Percentiles rank a stretch among this genome's conserved stretches.
Conservation (phyloP, 2,888 invertebrate species). For the Ephialtes manifestator region DNA sequence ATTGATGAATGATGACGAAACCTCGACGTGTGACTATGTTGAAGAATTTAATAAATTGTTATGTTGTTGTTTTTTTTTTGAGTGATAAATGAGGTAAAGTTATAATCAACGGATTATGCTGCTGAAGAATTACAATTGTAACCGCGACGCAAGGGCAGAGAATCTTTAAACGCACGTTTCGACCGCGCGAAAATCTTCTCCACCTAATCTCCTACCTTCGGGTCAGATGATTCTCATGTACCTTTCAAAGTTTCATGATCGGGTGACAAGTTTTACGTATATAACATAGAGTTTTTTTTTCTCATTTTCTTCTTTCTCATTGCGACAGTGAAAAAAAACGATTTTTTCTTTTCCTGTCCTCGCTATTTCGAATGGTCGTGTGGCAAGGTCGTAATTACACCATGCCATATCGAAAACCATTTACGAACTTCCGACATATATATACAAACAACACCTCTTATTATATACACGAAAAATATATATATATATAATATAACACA, state of each 20-base stretch:
- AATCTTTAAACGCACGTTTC: slow-evolving; percentile 3
- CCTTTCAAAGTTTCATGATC: slow-evolving; percentile 51
- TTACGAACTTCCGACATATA: slow-evolving; percentile 82
- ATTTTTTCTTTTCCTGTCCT: slow-evolving; percentile 10
- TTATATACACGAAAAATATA: slow-evolving; percentile 84
- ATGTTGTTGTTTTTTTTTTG: too few relatives aligned
- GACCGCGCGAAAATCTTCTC: neutral
- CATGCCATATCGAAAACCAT: slow-evolving; percentile 77
- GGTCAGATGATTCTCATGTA: slow-evolving; percentile 37
- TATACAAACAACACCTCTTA: slow-evolving; percentile 86
- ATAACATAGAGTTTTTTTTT: slow-evolving; percentile 54
- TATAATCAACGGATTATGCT: slow-evolving; percentile 84
- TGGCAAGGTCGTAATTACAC: slow-evolving; percentile 66
- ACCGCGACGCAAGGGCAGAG: slow-evolving; percentile 10
- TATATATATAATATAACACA: slow-evolving; percentile 74
- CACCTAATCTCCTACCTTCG: neutral
- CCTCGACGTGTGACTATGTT: slow-evolving; percentile 25
- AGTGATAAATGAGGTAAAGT: slow-evolving; percentile 68
- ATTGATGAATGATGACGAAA: slow-evolving; percentile 59
- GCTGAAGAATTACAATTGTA: slow-evolving; percentile 68
- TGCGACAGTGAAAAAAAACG: slow-evolving; percentile 34
- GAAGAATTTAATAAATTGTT: slow-evolving; percentile 22
- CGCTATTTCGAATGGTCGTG: slow-evolving; percentile 63
- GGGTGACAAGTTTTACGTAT: slow-evolving; percentile 56
- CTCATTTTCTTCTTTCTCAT: slow-evolving; percentile 36